Conservation (phyloP, 2,797 vertebrate species). For the Mastacembelus armatus region DNA sequence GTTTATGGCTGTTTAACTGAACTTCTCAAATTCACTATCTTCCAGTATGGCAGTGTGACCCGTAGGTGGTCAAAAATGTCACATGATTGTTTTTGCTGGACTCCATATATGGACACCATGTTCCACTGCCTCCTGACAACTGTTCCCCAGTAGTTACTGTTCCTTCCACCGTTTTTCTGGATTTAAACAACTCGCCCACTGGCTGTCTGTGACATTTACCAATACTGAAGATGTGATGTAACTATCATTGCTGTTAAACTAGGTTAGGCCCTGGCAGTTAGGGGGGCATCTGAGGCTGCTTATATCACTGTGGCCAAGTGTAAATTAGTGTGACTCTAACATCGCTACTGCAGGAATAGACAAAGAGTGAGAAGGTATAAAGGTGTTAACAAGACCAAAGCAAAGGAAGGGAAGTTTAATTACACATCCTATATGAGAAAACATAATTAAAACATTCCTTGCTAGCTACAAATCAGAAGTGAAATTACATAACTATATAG, state of each 20-base stretch:
- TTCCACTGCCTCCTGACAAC: too few relatives aligned
- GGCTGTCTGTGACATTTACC: slow-evolving; percentile 63
- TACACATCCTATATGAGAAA: too few relatives aligned
- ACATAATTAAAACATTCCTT: too few relatives aligned
- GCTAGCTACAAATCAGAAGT: too few relatives aligned
- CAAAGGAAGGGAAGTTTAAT: too few relatives aligned
- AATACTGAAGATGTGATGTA: slow-evolving; percentile 57
- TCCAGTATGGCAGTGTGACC: too few relatives aligned
- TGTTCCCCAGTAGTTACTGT: too few relatives aligned
- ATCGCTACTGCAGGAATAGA: neutral
- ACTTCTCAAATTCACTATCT: too few relatives aligned
- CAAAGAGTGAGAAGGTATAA: neutral
- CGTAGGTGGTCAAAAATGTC: too few relatives aligned
- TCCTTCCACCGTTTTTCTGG: neutral
- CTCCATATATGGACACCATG: too few relatives aligned
- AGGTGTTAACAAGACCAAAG: neutral
- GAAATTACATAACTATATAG: too few relatives aligned
- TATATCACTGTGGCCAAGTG: slow-evolving; percentile 39
- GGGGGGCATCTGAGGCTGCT: slow-evolving; percentile 10
- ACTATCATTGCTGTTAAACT: slow-evolving; percentile 51
- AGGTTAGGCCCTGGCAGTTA: slow-evolving; percentile 39
- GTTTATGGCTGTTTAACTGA: neutral
- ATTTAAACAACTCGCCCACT: slow-evolving; percentile 38
- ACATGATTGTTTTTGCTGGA: too few relatives aligned
- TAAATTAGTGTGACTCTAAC: slow-evolving; percentile 7